Evolutionary conservation across 2,113 vertebrate species (phyloP), one percentile per base, ranked within the genome.

Genomic region (Vicugna pacos): DNA sequence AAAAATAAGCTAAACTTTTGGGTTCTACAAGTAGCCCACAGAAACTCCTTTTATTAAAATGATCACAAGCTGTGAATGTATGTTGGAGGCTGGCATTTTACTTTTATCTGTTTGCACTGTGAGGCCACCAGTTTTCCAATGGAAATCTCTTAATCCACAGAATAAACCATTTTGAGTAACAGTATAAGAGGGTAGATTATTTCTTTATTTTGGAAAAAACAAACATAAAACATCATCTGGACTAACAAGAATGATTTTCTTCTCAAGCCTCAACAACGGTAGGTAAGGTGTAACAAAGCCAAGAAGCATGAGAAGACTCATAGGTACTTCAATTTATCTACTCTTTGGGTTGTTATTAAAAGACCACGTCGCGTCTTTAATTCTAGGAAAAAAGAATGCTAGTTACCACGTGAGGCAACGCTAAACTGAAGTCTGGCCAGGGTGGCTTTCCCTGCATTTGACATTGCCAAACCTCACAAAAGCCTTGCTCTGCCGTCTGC

Each of bases 201-300:
- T 52, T 73, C 8, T 52, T 38, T 89, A 50, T 14, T 81, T 96
- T 96, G 79, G 46, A 95, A 76, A 17, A 62, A n/a, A 54, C 91
- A 92, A 79, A n/a, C 1, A 72, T 67, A 22, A 77, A 85, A 32
- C 3, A 13, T 70, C 7, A 72, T 35, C 80, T 91, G 20, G 3
- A 90, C 8, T 64, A 69, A 46, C 12, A 77, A 42, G 22, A 77
- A 50, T 52, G 13, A 69, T 46, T 91, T 87, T 73, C 24, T 72
- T 93, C 20, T 52, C 14, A 83, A 38, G 8, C 42, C 2, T 84
- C 42, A 38, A 28, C 10, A 50, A 42, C 1, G 35, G 24, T 48
- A 48, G 15, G 8, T 75, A 69, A 69, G 24, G 4, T 7, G 52
- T 77, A 60, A 84, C 22, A 65, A 91, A 75, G 19, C 12, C 2